Percentiles rank a stretch among this genome's conserved stretches.
phyloP scores from a whole-genome alignment of 2,797 vertebrate species.

The Leptodactylus fallax region DNA sequence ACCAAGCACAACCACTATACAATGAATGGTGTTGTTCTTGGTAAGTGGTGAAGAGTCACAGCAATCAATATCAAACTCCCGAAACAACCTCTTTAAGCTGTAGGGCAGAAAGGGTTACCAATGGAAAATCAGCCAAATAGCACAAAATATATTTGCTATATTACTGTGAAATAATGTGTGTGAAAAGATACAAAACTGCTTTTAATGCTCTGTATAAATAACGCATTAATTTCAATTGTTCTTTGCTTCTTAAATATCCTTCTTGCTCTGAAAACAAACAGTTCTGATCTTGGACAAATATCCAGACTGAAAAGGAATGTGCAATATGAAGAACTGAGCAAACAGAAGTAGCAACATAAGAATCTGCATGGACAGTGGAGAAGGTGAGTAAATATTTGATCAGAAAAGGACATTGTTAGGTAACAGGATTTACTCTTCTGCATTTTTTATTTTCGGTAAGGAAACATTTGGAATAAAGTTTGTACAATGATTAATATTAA shows the following conservation, averaged over 20 bases:
- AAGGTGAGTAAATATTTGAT: slow-evolving; percentile 57
- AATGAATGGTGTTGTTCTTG: too few species aligned
- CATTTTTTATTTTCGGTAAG: not conserved
- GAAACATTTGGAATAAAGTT: not conserved
- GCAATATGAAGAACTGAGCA: slow-evolving; percentile 19
- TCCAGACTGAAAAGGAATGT: slow-evolving; percentile 24
- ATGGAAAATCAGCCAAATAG: too few species aligned
- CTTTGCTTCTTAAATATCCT: not conserved
- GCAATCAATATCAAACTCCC: too few species aligned
- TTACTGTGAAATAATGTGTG: too few species aligned
- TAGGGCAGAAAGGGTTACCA: too few species aligned
- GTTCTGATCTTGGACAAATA: slow-evolving; percentile 14
- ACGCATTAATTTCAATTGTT: not conserved
- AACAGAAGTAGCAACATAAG: slow-evolving; percentile 18
- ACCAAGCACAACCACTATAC: too few species aligned
- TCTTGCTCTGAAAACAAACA: not conserved
- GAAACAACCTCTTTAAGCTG: too few species aligned
- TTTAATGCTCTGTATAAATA: not conserved
- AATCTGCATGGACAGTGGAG: slow-evolving; percentile 1
- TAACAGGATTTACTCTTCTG: not conserved
- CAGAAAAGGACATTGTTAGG: slow-evolving; percentile 27
- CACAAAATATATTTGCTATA: too few species aligned
- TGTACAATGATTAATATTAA: too few species aligned
- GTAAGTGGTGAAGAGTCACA: too few species aligned
- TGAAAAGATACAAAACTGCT: not conserved